Conservation (phyloP, 2,797 vertebrate genomes). For the Karalla daura region DNA sequence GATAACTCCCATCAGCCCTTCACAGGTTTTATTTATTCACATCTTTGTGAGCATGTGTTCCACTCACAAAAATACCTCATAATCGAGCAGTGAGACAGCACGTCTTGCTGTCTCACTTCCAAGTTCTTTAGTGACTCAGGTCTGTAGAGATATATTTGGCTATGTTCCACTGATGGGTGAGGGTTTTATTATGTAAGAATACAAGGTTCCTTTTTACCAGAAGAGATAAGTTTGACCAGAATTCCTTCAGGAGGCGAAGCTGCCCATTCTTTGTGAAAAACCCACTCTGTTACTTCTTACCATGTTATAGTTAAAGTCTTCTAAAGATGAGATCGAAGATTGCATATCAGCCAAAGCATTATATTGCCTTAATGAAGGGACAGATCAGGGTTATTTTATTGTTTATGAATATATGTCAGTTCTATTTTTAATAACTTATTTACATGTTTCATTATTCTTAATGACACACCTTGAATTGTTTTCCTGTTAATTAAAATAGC, state of each 20-base stretch:
- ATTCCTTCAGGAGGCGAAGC: too few species aligned
- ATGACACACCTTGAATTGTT: constrained; percentile 38
- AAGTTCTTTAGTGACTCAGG: constrained; percentile 84
- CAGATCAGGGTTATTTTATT: constrained; percentile 58
- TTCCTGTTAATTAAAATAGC: constrained; percentile 53
- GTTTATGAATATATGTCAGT: constrained; percentile 60
- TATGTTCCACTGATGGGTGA: constrained; percentile 75
- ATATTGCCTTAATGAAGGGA: constrained; percentile 51
- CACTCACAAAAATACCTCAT: constrained; percentile 68
- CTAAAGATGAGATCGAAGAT: constrained; percentile 40
- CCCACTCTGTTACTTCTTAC: too few species aligned
- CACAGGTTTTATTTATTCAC: constrained; percentile 21
- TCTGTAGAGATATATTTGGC: constrained; percentile 60
- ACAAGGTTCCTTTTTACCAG: too few species aligned
- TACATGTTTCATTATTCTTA: constrained; percentile 40
- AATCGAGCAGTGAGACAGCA: constrained; percentile 18
- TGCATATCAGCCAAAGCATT: constrained; percentile 72
- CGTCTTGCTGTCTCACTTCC: constrained; percentile 53
- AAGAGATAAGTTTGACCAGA: too few species aligned
- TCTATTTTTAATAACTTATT: constrained; percentile 59
- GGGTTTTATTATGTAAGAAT: too few species aligned
- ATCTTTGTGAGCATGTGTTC: constrained; percentile 31
- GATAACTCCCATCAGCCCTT: constrained; percentile 23
- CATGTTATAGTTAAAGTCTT: too few species aligned
- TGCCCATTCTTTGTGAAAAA: too few species aligned